Evolutionary conservation across 2,113 vertebrate genomes (phyloP).

Genomic region (Pseudorectes ferrugineus): DNA sequence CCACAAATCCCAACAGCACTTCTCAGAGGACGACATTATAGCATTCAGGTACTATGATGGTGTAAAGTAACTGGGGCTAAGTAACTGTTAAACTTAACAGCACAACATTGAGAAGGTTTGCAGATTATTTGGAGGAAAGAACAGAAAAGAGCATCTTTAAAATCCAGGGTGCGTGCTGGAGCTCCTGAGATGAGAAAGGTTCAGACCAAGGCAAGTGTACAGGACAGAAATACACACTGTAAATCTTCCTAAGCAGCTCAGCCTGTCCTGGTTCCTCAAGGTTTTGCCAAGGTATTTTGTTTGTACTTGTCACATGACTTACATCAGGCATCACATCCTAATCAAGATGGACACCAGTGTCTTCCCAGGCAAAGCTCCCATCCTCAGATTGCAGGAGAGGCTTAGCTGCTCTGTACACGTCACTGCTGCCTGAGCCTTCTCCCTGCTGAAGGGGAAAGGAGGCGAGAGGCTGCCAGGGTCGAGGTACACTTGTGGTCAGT

Average conservation of each 20-base stretch:
- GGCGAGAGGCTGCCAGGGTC: background rate
- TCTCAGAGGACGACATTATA: background rate
- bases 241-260: conserved; percentile 69
- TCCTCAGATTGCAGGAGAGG: background rate
- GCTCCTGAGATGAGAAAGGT: background rate
- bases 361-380: conserved; percentile 51
- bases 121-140: background rate
- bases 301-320: conserved; percentile 55
- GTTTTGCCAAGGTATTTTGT: conserved; percentile 66
- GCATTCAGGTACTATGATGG: background rate
- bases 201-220: conserved; percentile 12
- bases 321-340: conserved; percentile 45
- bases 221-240: conserved; percentile 57
- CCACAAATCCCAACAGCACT: conserved; percentile 26
- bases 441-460: background rate
- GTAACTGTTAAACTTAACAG: background rate
- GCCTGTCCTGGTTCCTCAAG: conserved; percentile 55
- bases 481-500: background rate
- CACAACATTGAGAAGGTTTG: background rate
- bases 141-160: background rate
- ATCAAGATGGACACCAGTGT: conserved; percentile 24
- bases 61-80: background rate
- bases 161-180: background rate
- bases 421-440: background rate
- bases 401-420: background rate